These are phyloP conservation scores for Lepidurus packardi DNA, from an alignment of 1,140 invertebrate species.

Conservation along the genomic window DNA sequence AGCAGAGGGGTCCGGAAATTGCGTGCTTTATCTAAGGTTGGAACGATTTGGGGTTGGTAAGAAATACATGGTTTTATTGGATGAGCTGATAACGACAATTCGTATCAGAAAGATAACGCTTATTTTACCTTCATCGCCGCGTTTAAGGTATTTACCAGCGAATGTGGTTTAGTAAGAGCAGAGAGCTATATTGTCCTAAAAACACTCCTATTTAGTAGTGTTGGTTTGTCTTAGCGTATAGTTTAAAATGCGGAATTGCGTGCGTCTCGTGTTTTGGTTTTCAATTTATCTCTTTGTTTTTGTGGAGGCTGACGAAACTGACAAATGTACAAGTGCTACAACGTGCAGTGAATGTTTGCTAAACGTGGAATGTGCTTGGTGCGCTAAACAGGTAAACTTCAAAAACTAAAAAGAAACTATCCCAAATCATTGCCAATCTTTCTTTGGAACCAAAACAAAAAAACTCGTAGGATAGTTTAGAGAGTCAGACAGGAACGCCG, in stretches of 20 bases:
- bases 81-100: not conserved
- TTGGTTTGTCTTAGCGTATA: not conserved
- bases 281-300: not conserved
- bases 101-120: not conserved
- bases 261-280: not conserved
- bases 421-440: not conserved
- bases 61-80: not conserved
- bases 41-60: not conserved
- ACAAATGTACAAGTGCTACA: not conserved
- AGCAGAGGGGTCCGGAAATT: not conserved
- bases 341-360: conserved; percentile 32
- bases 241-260: not conserved
- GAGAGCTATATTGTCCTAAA: not conserved
- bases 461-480: not conserved
- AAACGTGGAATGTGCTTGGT: conserved; percentile 30
- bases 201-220: no score
- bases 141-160: not conserved
- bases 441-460: not conserved
- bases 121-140: not conserved
- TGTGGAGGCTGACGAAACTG: not conserved
- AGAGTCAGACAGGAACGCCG: not conserved
- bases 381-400: conserved; percentile 26
- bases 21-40: not conserved
- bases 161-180: not conserved
- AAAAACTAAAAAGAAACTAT: not conserved